Evolutionary conservation across 2,888 invertebrate species (phyloP), one percentile per base, ranked within the genome.

Genomic region (Drosophila meridionalis): DNA sequence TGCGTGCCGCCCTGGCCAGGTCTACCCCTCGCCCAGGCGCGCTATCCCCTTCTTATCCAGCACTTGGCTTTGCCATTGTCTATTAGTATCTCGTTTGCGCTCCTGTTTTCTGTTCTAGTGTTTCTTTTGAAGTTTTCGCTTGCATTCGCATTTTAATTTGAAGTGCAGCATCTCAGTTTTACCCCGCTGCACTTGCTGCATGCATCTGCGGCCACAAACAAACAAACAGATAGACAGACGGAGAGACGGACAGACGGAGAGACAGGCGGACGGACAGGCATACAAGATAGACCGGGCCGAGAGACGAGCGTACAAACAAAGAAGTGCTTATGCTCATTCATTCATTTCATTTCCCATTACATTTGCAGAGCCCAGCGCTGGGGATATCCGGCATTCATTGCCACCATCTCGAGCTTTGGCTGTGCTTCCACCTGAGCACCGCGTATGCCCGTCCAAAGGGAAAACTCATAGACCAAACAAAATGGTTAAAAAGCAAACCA

Each of bases 71-170:
- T 80, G 82, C 73, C 83, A 88, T 86, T 90, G 88, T 87, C 83
- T 88, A 89, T 87, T 88, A 89, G 90, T 85, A 88, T 89, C 83
- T 86, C 86, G 86, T 86, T 87, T 87, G 88, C 80, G 89, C 83
- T 89, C 82, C 86, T 79, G 85, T 79, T 89, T 87, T 87, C 87
- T 89, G 86, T 87, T 80, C 89, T 89, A 89, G 83, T 85, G 87
- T 80, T 89, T 87, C 87, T 87, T 87, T 87, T 87, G 87, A 87
- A 89, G 87, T 89, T 87, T 88, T 89, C 86, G 88, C 83, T 85
- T 85, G 87, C 89, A 87, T 87, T 89, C 89, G 88, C 88, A 87
- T 90, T 88, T 89, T 86, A 89, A 87, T 87, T 87, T 89, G 88
- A 88, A 87, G 87, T 88, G 86, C 87, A 86, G 78, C 87, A 85